A percentile compares a stretch with the other conserved stretches of the same genome.
phyloP scores from a whole-genome alignment of 2,113 vertebrate genomes.

The Heteronetta atricapilla region DNA sequence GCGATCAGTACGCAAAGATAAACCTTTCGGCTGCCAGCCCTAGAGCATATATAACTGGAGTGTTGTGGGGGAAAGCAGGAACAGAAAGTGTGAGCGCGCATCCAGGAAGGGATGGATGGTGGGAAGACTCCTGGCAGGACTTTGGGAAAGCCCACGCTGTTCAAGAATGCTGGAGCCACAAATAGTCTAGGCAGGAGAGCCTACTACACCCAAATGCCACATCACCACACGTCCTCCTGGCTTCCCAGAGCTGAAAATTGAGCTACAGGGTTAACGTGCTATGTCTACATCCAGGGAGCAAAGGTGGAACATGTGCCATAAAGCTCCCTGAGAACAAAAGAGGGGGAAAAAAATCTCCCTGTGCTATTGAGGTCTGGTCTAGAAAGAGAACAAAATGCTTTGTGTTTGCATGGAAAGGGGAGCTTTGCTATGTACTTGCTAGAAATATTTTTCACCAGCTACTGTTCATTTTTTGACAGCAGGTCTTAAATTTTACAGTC shows the following conservation, averaged over 20 bases:
- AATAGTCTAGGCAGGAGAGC: neutral
- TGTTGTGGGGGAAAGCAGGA: neutral
- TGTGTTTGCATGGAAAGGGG: neutral
- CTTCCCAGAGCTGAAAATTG: neutral
- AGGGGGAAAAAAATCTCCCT: neutral
- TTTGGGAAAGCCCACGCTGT: neutral
- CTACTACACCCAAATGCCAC: neutral
- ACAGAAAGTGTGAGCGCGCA: neutral
- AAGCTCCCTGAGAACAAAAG: neutral
- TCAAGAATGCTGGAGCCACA: neutral
- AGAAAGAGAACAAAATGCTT: neutral
- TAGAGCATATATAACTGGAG: neutral
- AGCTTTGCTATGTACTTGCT: neutral
- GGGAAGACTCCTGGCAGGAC: neutral
- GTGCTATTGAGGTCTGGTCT: neutral
- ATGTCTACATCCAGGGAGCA: neutral
- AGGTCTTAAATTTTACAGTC: neutral
- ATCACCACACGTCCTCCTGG: neutral
- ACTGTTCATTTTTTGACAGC: neutral
- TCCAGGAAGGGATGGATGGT: neutral
- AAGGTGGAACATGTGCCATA: neutral
- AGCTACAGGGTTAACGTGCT: neutral
- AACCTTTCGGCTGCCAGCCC: conserved; percentile 14
- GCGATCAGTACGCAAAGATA: neutral
- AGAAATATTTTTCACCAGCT: neutral